phyloP scores from a whole-genome alignment of 2,113 vertebrate species.

The Mola mola region DNA sequence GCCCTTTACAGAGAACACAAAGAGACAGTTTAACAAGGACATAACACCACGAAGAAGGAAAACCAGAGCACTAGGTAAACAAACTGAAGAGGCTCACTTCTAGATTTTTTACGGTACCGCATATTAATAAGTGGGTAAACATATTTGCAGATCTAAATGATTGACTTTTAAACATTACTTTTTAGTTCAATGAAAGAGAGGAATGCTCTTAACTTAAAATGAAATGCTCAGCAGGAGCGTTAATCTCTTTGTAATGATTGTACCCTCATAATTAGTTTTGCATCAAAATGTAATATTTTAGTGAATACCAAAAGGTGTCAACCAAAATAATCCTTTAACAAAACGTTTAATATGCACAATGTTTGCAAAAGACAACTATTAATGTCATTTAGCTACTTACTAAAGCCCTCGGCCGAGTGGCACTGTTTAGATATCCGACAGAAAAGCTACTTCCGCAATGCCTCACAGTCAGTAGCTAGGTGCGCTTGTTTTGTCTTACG shows the following conservation, averaged over 20 bases:
- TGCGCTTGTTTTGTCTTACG: neutral
- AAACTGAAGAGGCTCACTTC: neutral
- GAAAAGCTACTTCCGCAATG: slow-evolving; percentile 46
- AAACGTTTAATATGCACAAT: neutral
- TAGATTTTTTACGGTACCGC: no score
- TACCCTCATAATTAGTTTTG: no score
- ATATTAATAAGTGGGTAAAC: neutral
- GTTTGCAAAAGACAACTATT: neutral
- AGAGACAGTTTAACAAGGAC: no score
- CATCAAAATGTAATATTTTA: neutral
- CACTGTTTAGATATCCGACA: slow-evolving; percentile 24
- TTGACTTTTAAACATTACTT: neutral
- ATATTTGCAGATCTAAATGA: neutral
- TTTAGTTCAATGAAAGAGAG: no score
- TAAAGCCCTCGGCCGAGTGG: neutral
- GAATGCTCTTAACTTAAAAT: no score
- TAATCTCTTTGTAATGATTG: no score
- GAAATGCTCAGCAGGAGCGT: no score
- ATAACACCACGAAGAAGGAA: neutral
- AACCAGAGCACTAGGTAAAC: neutral
- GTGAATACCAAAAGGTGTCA: neutral
- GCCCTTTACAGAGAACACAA: no score
- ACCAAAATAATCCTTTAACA: neutral
- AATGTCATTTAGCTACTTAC: slow-evolving; percentile 23
- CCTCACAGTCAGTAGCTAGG: neutral